phyloP scores from a whole-genome alignment of 2,113 vertebrate genomes.

The Corythaeola cristata region DNA sequence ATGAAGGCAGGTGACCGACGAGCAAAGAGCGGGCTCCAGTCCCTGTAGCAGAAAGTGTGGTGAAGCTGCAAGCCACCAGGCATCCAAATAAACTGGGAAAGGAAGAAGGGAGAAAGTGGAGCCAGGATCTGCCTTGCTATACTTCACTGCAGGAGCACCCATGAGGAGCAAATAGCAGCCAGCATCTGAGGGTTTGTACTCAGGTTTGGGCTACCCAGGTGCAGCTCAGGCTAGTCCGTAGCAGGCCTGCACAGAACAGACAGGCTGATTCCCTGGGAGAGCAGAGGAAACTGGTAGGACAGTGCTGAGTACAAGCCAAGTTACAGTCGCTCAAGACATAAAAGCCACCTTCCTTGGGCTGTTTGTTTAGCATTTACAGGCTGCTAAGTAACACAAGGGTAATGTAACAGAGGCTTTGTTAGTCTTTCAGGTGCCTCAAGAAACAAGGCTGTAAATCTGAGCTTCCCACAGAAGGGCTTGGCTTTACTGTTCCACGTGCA shows the following conservation, averaged over 20 bases:
- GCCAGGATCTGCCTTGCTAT: neutral
- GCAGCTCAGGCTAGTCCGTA: neutral
- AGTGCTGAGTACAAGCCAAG: neutral
- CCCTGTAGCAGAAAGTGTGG: neutral
- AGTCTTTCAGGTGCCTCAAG: neutral
- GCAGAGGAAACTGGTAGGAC: neutral
- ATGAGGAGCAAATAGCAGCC: neutral
- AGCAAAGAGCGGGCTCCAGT: neutral
- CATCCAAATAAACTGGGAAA: neutral
- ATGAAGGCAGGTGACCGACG: neutral
- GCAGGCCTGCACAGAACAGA: neutral
- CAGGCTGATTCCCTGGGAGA: neutral
- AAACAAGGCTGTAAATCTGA: neutral
- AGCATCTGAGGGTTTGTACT: neutral
- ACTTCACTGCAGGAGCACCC: neutral
- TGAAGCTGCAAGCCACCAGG: neutral
- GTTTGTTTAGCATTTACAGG: neutral
- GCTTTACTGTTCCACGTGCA: neutral
- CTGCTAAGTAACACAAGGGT: neutral
- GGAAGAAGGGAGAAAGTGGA: neutral
- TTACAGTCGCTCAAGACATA: neutral
- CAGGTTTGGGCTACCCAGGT: neutral
- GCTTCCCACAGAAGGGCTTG: neutral
- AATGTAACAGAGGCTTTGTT: neutral
- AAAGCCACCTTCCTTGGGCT: neutral